A percentile compares a stretch with the other conserved stretches of the same genome.
Conservation (phyloP, 2,888 invertebrate species). For the Agrochola lota region DNA sequence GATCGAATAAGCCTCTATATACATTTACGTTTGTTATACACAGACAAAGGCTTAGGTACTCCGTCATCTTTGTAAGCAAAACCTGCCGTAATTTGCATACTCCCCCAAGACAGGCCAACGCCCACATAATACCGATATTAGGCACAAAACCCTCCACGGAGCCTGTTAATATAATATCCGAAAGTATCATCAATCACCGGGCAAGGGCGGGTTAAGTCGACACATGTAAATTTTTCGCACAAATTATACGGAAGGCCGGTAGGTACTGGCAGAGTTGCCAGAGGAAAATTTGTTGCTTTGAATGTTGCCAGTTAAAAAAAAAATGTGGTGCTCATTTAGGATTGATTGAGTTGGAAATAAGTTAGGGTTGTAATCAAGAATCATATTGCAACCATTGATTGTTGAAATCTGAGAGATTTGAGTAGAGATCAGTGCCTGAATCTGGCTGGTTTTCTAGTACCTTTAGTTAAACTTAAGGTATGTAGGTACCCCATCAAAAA, state of each 20-base stretch:
- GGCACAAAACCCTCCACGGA: constrained; percentile 54
- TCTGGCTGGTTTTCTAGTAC: background rate
- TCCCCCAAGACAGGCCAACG: constrained; percentile 57
- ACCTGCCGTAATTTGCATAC: constrained; percentile 23
- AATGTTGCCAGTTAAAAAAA: constrained; percentile 52
- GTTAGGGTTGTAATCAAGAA: constrained; percentile 9
- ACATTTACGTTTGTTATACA: background rate
- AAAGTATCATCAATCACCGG: constrained; percentile 86
- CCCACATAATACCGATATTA: constrained; percentile 59
- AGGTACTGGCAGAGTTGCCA: constrained; percentile 55
- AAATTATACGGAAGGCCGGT: constrained; percentile 84
- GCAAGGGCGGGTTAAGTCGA: constrained; percentile 87
- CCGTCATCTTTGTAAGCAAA: constrained; percentile 25
- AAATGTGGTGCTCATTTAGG: constrained; percentile 51
- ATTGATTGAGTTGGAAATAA: constrained; percentile 42
- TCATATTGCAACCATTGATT: background rate
- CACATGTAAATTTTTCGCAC: constrained; percentile 87
- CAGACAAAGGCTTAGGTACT: constrained; percentile 16
- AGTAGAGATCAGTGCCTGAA: background rate
- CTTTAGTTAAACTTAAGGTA: background rate
- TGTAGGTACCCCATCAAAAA: too few relatives aligned
- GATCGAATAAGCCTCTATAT: background rate
- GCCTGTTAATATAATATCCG: constrained; percentile 82
- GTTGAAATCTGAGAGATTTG: background rate
- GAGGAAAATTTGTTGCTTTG: constrained; percentile 58